phyloP scores from a whole-genome alignment of 2,797 vertebrate species.

The Peromyscus melanophrys region DNA sequence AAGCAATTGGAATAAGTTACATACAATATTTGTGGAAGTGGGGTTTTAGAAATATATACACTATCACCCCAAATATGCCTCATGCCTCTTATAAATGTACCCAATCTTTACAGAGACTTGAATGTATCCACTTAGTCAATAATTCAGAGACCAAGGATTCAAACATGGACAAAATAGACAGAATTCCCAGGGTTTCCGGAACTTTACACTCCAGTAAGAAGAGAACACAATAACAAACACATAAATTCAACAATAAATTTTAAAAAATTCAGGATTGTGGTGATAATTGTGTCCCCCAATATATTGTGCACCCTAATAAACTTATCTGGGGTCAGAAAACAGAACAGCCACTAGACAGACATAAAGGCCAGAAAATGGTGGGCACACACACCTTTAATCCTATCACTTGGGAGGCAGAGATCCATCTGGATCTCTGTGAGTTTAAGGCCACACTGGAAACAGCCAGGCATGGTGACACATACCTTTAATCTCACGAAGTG shows the following conservation, averaged over 20 bases:
- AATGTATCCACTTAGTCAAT: not conserved
- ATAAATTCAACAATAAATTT: not conserved
- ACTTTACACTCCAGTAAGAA: not conserved
- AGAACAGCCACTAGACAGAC: too few species aligned
- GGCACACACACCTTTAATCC: too few species aligned
- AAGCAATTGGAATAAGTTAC: not conserved
- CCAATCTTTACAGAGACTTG: not conserved
- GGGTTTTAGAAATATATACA: not conserved
- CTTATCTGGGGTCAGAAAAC: too few species aligned
- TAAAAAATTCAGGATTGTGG: not conserved
- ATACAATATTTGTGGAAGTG: not conserved
- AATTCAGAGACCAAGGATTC: not conserved
- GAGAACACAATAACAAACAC: not conserved
- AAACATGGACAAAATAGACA: conserved; percentile 15
- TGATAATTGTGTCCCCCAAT: too few species aligned
- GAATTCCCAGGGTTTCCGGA: not conserved
- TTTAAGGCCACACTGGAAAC: too few species aligned
- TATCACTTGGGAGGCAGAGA: too few species aligned
- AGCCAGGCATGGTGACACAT: too few species aligned
- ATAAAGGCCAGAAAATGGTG: too few species aligned
- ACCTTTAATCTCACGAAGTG: too few species aligned
- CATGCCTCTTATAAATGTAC: not conserved
- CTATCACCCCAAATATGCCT: not conserved
- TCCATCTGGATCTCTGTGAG: too few species aligned
- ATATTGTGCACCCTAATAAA: too few species aligned